Base-by-base conservation (phyloP, 2,888 invertebrate genomes). In the Eucriotettix oculatus region DNA sequence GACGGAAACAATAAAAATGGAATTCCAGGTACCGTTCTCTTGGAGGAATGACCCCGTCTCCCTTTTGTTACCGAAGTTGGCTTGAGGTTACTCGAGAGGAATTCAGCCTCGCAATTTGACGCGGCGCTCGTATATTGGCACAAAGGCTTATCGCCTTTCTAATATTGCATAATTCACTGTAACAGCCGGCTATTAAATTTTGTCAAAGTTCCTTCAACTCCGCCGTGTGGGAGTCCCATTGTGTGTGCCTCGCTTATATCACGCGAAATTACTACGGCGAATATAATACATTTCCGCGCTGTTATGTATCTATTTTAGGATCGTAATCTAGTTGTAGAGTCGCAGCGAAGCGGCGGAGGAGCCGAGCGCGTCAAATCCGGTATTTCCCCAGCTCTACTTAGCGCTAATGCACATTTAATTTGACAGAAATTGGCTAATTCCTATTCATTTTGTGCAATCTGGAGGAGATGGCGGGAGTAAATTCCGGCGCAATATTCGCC, bases 391-490 rank as follows among this genome's bases (percentile, higher is more conserved):
- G 54, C 42, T 58, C 64, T 67, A 67, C 69, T 68, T 68, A 68
- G 64, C 69, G 67, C 68, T 71, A 72, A 71, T 71, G 70, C 71
- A 71, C 70, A 71, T 71, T 71, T 71, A 71, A 72, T 73, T 72
- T 72, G 70, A 71, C 71, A 71, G 71, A 72, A 72, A 72, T 73
- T 72, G 70, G 68, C 70, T 72, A 72, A 72, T 72, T 71, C 70
- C 72, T 70, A 69, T 72, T 72, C 72, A 71, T 71, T 71, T 69
- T 66, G 69, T 68, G 66, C 66, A 64, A 68, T 68, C 64, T 64
- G 55, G 60, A 61, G 61, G 53, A 61, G 60, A 42, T 44, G 42
- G 55, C 48, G 58, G 62, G 52, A 43, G 57, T 48, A 58, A 60
- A 64, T 63, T 62, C 62, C 57, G 55, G 59, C 42, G 63, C 57